A percentile compares a stretch with the other conserved stretches of the same genome.
Conservation (phyloP, 2,888 invertebrate species). For the Gonocerus acuteangulatus region DNA sequence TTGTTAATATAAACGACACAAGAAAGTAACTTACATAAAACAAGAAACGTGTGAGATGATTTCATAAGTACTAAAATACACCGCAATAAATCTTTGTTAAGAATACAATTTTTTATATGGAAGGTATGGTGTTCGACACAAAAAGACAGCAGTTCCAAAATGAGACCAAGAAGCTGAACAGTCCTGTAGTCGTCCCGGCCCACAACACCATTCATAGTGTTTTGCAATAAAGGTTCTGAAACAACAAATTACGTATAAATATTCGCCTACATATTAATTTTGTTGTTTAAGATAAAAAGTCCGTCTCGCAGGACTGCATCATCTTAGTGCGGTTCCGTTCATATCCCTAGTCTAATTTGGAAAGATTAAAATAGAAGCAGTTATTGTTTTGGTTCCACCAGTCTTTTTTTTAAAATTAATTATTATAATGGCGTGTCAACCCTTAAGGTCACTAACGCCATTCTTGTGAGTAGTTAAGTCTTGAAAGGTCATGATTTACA, state of each 20-base stretch:
- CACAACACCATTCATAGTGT: slow-evolving; percentile 83
- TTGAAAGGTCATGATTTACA: too few species aligned
- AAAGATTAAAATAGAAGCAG: too few species aligned
- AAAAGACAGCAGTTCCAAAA: slow-evolving; percentile 91
- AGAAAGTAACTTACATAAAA: slow-evolving; percentile 57
- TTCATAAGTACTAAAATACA: slow-evolving; percentile 93
- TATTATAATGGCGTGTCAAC: too few species aligned
- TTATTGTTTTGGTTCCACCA: too few species aligned
- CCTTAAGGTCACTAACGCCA: too few species aligned
- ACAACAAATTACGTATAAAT: slow-evolving; percentile 32
- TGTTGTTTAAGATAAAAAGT: too few species aligned
- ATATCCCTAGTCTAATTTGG: too few species aligned
- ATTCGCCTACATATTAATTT: too few species aligned
- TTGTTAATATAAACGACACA: not conserved
- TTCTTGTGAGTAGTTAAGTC: too few species aligned
- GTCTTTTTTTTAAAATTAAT: too few species aligned
- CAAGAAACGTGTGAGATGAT: slow-evolving; percentile 93
- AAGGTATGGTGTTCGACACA: slow-evolving; percentile 99
- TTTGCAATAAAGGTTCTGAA: slow-evolving; percentile 82
- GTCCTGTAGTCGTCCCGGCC: slow-evolving; percentile 93
- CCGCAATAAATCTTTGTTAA: slow-evolving; percentile 91
- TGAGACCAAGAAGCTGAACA: slow-evolving; percentile 88
- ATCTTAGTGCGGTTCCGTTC: too few species aligned
- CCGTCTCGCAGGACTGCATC: too few species aligned
- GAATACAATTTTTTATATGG: slow-evolving; percentile 95